These are phyloP conservation scores for Chelidonichthys spinosus DNA, from an alignment of 2,797 vertebrate genomes.

Conservation along the genomic window DNA sequence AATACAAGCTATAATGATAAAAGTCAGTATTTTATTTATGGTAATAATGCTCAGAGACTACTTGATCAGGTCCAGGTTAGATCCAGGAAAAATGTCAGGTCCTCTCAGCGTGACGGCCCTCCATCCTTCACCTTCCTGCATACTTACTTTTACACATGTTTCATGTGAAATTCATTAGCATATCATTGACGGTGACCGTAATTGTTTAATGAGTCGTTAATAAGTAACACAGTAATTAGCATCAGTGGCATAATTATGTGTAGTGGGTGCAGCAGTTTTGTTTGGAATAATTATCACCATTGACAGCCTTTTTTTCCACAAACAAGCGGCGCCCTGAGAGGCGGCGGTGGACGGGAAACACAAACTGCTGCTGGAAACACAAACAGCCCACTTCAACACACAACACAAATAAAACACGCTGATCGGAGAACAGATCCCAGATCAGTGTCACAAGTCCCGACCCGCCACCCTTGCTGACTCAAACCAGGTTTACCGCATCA, in stretches of 20 bases:
- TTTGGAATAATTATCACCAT: constrained; percentile 76
- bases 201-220: constrained; percentile 87
- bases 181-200: constrained; percentile 81
- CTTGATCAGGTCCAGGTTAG: constrained; percentile 8
- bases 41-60: constrained; percentile 3
- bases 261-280: constrained; percentile 79
- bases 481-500: neutral
- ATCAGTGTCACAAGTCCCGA: neutral
- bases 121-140: constrained; percentile 54
- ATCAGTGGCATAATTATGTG: constrained; percentile 86
- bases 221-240: constrained; percentile 85
- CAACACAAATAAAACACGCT: constrained; percentile 6
- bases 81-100: neutral
- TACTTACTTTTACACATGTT: constrained; percentile 67
- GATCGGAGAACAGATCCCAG: neutral
- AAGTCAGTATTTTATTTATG: constrained; percentile 4
- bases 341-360: constrained; percentile 26
- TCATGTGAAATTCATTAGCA: constrained; percentile 82
- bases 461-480: too few relatives aligned
- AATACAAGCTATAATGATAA: constrained; percentile 1
- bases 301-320: constrained; percentile 65
- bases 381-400: constrained; percentile 44
- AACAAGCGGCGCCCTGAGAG: constrained; percentile 69
- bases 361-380: constrained; percentile 40
- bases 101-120: constrained; percentile 34